Base-by-base conservation (phyloP, 2,797 vertebrate genomes). In the Falco rusticolus region DNA sequence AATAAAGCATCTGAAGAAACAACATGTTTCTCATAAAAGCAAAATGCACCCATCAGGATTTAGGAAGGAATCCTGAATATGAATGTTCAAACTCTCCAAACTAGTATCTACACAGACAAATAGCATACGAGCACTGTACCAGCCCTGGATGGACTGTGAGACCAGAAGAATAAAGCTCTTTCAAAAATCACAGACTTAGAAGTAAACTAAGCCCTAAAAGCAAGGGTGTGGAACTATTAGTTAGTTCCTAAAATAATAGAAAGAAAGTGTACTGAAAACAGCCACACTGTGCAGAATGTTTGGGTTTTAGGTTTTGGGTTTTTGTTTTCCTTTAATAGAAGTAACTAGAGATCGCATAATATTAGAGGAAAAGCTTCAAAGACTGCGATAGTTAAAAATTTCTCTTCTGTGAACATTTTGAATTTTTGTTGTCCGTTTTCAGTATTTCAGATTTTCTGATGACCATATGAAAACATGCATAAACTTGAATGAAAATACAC, bases 271-370 rank as follows among this genome's bases (percentile, higher is more conserved):
- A 71, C 19, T 59, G 13, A 47, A 60, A 59, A 43, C 0, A 87
- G 22, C 22, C 16, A 37, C 3, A 1, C 7, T 53, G 9, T 45
- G 25, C 1, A 2, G 17, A 71, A 7, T 17, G 13, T 24, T 21
- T 43, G 43, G 43, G 16, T 7, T 17, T 43, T 43, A 17, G 43
- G 43, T 45, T 45, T 45, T 45, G 43, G 64, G 34, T 33, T n/a
- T 45, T 22, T 16, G 5, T 34, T 21, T 29, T 77, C 16, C 85
- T 60, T 31, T 18, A 21, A 43, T 19, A 50, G 13, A 81, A 51
- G 2, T 9, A 12, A 68, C 22, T n/a, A n/a, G 10, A 80, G 47
- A 54, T 26, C 28, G 57, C 5, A 11, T 6, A 41, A 20, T 16
- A 51, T 26, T 50, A 47, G 2, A 10, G 11, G 18, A 60, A 87